Evolutionary conservation across 1,140 invertebrate genomes (phyloP), one percentile per base, ranked within the genome.

Genomic region (Cydia amplana): DNA sequence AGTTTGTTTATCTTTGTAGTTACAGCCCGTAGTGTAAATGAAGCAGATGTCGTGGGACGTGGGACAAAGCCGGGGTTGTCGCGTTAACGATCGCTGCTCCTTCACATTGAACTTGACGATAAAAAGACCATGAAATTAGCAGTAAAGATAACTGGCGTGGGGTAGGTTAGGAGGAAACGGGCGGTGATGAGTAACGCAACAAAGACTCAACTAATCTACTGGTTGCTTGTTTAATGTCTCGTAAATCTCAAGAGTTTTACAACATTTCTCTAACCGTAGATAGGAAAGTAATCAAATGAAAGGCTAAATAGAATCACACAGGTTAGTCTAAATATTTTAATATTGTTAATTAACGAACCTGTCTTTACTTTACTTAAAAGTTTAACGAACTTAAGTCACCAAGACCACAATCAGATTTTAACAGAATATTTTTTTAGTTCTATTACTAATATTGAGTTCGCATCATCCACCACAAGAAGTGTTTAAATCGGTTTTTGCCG

Each of bases 101-200:
- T 80, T 84, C 86, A 87, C 85, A 90, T 88, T 91, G 89, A 92
- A 92, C 91, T 92, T 91, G 88, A 74, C 81, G 85, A 89, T 92
- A 89, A 92, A 92, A 91, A 77, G 63, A 74, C 82, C 83, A 85
- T 91, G 85, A 91, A 92, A 91, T 88, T 85, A 85, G 85, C 81
- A 83, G 83, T 91, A 87, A 91, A 92, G 91, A 91, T 91, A 90
- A 88, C 80, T 82, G 36, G 76, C 74, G 80, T 82, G 78, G 86
- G 86, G 81, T 87, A 89, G 88, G 86, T 89, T 87, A 87, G 81
- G 84, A 20, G 28, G 14, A 49, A 16, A 43, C 23, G 5, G 18
- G 25, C 20, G 5, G 70, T 74, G 74, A 70, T 51, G 72, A 77
- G 49, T 77, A 75, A 74, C 75, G 60, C 72, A 75, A 75, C 73